These are phyloP conservation scores for Bambusicola thoracicus DNA, from an alignment of 2,113 vertebrate genomes.

Conservation along the genomic window DNA sequence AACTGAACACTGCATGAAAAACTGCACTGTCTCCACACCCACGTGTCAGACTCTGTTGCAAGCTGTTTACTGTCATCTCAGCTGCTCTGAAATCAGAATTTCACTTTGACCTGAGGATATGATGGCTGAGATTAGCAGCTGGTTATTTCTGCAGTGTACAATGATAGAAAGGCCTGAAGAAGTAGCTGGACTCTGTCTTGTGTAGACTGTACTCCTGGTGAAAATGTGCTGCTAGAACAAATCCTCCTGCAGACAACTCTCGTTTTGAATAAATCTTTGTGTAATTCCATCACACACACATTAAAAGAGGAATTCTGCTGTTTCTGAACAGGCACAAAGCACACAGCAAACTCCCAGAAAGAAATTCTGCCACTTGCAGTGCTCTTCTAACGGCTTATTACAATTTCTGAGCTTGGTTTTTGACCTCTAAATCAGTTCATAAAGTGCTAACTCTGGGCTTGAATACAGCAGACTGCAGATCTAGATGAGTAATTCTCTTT, in stretches of 20 bases:
- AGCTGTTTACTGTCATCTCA: background rate
- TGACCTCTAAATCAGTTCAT: background rate
- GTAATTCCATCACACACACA: background rate
- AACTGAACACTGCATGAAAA: background rate
- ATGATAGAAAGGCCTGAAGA: background rate
- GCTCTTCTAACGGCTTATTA: background rate
- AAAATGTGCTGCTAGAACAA: background rate
- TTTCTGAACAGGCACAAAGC: background rate
- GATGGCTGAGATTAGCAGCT: background rate
- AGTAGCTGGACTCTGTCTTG: background rate
- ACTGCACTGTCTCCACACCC: background rate
- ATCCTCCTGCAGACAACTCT: background rate
- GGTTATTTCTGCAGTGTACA: background rate
- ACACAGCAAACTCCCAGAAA: background rate
- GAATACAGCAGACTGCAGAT: background rate
- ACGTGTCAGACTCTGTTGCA: background rate
- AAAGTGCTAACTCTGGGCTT: background rate
- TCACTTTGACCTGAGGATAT: background rate
- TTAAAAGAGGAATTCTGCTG: background rate
- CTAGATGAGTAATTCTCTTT: background rate
- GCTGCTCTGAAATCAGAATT: background rate
- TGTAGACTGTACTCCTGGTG: background rate
- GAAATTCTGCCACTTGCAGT: background rate
- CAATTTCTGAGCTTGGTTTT: background rate
- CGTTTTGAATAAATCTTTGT: background rate